Base-by-base conservation (phyloP, 2,797 vertebrate species). In the Streptopelia turtur region DNA sequence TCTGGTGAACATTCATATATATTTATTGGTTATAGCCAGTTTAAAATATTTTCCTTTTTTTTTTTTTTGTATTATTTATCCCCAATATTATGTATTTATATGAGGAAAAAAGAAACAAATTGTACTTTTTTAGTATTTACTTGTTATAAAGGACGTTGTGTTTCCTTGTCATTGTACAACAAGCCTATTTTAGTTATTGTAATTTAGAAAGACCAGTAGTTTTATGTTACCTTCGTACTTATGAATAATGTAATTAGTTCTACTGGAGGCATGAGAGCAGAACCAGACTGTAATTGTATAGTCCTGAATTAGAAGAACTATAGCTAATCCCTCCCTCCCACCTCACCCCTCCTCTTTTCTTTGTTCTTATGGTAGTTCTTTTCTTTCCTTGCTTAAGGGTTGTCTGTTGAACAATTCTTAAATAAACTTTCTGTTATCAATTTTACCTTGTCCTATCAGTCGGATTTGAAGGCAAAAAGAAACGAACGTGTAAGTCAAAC, bases 21-120 rank as follows among this genome's bases (percentile, higher is more conserved):
- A 99, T 99, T 99, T 99, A 99, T 99, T 99, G 99, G 99, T 99
- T 99, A 99, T 98, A 99, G 98, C 98, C 99, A 98, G 98, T 98
- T 94, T 99, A 98, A 98, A 98, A 98, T 98, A 99, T 98, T 98
- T 99, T 98, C 97, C n/a, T n/a, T n/a, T n/a, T 98, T 97, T 98
- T 98, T 99, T 98, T 98, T 98, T 99, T 98, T 98, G 98, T 99
- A 99, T 99, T 99, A 99, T 99, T 99, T 99, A 99, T 99, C 97
- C 98, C 98, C 97, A 96, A 97, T 97, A 97, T 97, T 95, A 99
- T 98, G 99, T 99, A 99, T 99, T 99, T 99, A 99, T 99, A 99
- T 98, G 97, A 97, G 93, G 92, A 97, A 98, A 98, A 98, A 98
- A 98, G 83, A 95, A 75, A 69, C 47, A 95, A 98, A 97, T 35